phyloP scores from a whole-genome alignment of 2,797 vertebrate genomes.

The Anolis apletophallus region DNA sequence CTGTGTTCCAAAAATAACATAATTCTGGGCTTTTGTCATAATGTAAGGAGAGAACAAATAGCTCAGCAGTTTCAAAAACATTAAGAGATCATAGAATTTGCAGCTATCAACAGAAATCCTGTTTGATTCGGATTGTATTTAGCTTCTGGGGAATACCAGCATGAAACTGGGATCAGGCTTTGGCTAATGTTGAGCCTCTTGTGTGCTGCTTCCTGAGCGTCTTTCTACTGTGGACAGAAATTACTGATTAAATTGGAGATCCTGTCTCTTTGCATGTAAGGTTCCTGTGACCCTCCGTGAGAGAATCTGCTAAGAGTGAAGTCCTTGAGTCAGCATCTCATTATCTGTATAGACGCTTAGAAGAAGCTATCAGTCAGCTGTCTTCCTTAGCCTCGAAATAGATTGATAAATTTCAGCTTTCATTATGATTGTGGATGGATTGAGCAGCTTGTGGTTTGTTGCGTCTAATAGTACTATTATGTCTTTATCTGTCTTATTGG shows the following conservation, averaged over 20 bases:
- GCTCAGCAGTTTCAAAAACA: background rate
- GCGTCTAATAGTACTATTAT: background rate
- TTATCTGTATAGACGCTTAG: background rate
- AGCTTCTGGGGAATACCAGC: background rate
- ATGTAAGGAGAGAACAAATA: background rate
- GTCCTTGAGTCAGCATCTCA: background rate
- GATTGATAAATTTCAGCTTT: slow-evolving; percentile 9
- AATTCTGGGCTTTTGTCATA: background rate
- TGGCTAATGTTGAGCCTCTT: background rate
- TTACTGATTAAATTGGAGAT: background rate
- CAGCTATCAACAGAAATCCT: background rate
- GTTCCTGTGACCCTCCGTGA: background rate
- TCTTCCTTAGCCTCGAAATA: background rate
- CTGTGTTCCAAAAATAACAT: background rate
- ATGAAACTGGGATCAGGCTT: background rate
- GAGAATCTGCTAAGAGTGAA: background rate
- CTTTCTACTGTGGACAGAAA: background rate
- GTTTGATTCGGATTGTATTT: background rate
- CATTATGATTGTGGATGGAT: background rate
- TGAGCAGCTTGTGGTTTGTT: background rate
- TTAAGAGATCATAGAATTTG: background rate
- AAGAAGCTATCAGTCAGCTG: background rate
- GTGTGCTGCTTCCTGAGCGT: background rate
- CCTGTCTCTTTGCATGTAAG: background rate
- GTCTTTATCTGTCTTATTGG: background rate